Base-by-base conservation (phyloP, 2,797 vertebrate species). In the Tragopan temminckii region DNA sequence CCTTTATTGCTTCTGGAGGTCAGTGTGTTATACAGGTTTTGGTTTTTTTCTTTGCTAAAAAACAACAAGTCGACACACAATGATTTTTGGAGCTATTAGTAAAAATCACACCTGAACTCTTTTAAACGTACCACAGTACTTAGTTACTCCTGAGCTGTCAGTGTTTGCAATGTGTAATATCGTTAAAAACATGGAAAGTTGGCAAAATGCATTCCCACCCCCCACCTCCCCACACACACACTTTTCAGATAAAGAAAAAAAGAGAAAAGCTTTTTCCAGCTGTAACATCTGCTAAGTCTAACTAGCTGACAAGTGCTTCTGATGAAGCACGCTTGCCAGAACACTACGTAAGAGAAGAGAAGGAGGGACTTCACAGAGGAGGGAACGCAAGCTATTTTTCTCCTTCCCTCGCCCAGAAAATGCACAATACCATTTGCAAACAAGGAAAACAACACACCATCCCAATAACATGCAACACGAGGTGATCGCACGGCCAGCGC, bases 1-100 rank as follows among this genome's bases (percentile, higher is more conserved):
- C 80, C 62, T 79, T 95, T 95, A 94, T 93, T 93, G 94, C 93
- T 96, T 93, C 91, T 80, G 61, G 93, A 95, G 91, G 85, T 95
- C 96, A 72, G 72, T 16, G n/a, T 80, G 90, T 81, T 69, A 67
- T 31, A 74, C 55, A 90, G 85, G 58, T 77, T 94, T 95, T 79
- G 91, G 71, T 17, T 57, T 18, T 29, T 38, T 70, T 84, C 59
- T 88, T 94, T 70, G 52, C 77, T 91, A 82, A 74, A 96, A 91
- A 53, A 38, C 57, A 43, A 21, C 66, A 9, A 29, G 86, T 50
- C 4, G 0, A 53, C 62, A 3, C 13, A 33, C 31, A 6, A 33
- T 1, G 66, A 50, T 89, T 84, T 66, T 31, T 36, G 23, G 84
- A 86, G 70, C 66, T 50, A 4, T 36, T 36, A 20, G 58, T 88